Evolutionary conservation across 1,140 invertebrate genomes (phyloP), one percentile per base, ranked within the genome.

Genomic region (Drosophila sturtevanti): DNA sequence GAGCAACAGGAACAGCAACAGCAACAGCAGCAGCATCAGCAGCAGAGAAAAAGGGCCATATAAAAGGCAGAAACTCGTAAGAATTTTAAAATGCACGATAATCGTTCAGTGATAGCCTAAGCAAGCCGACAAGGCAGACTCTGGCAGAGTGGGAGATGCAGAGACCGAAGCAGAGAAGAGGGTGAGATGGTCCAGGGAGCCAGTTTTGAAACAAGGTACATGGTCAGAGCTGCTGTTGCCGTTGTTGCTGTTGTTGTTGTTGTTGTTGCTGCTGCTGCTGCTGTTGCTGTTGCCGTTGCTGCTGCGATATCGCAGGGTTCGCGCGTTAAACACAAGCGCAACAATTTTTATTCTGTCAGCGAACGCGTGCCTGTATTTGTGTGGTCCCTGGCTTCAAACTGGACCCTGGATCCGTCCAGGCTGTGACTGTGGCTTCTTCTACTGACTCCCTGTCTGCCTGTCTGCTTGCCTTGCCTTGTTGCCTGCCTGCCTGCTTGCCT

Each of bases 341-440:
- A 91, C 90, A 91, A 91, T 91, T 91, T 91, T 91, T 91, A 91
- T 91, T 89, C 91, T 92, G 91, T 92, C 91, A 92, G 91, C 91
- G 78, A 92, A 92, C 91, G 91, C 91, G 91, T 92, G 91, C 91
- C 91, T 92, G 89, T 92, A 82, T 91, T 80, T 92, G 91, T 92
- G 91, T 92, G 91, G 91, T 92, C 91, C 68, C 72, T 64, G 77
- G 66, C 63, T 58, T 89, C 82, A 86, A 86, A 86, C 81, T 86
- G 81, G 81, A 86, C 82, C 34, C 10, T 9, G 21, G 44, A 16
- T 22, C 37, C 61, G 34, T 22, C 37, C 61, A 58, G 63, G 22
- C 63, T 44, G 18, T 22, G 63, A 64, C 60, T 59, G 41, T 70
- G 66, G 41, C 68, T 62, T 31, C 52, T 67, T 37, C 24, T 27